A percentile compares a stretch with the other conserved stretches of the same genome.
These are phyloP conservation scores for Thelaira solivaga DNA, from an alignment of 2,888 invertebrate species.

Conservation along the genomic window DNA sequence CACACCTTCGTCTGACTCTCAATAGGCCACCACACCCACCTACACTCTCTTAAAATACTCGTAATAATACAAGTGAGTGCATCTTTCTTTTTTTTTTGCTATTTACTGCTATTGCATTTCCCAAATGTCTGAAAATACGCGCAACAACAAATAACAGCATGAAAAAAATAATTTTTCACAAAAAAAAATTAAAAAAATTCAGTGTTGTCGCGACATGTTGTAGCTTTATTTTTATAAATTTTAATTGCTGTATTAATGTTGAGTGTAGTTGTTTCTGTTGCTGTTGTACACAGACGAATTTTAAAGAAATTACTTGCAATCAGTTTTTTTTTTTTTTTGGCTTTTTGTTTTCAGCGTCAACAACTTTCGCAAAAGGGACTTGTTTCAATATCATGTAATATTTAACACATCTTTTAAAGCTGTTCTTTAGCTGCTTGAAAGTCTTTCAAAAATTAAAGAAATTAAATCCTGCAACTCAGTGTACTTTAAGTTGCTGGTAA, in stretches of 20 bases:
- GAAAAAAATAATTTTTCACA: conserved; percentile 10
- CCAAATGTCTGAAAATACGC: conserved; percentile 57
- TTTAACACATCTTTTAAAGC: neutral
- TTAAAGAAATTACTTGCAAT: conserved; percentile 20
- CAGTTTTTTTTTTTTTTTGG: too few relatives aligned
- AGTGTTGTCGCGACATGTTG: conserved; percentile 64
- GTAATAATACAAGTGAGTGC: conserved; percentile 47
- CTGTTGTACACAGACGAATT: conserved; percentile 14
- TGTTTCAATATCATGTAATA: neutral
- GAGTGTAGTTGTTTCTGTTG: conserved; percentile 1
- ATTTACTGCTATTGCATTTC: conserved; percentile 47
- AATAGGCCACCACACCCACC: conserved; percentile 2
- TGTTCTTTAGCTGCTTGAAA: neutral
- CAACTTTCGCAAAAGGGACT: neutral
- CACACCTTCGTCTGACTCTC: conserved; percentile 51
- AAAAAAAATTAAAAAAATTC: conserved; percentile 40
- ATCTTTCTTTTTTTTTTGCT: conserved; percentile 53
- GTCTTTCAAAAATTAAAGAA: too few relatives aligned
- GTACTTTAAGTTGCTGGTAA: neutral
- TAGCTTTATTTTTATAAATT: conserved; percentile 43
- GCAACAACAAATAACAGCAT: conserved; percentile 19
- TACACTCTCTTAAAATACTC: conserved; percentile 6
- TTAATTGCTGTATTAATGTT: conserved; percentile 52
- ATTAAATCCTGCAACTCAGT: too few relatives aligned
- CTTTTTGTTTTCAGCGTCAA: neutral